Conservation (phyloP, 2,888 invertebrate genomes). For the Deladenus siricidicola region DNA sequence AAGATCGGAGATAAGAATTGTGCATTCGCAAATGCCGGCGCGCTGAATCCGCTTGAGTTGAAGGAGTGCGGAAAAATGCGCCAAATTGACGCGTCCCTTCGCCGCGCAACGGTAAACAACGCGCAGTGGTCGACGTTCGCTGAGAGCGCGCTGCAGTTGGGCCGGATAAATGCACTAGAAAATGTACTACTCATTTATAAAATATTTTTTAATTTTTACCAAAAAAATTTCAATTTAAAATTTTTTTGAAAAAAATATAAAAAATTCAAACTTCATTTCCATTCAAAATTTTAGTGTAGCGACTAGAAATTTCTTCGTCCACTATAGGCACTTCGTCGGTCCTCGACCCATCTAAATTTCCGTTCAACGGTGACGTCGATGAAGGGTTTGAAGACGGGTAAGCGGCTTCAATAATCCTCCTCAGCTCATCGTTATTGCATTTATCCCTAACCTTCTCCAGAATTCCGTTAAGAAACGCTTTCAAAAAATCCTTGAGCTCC, state of each 20-base stretch:
- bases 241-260: not conserved
- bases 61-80: constrained; percentile 25
- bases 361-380: not conserved
- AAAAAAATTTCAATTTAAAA: constrained; percentile 9
- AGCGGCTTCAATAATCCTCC: constrained; percentile 22
- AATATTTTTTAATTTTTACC: not conserved
- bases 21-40: constrained; percentile 17
- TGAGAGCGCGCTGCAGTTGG: not conserved
- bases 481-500: constrained; percentile 15
- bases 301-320: not conserved
- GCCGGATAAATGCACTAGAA: not conserved
- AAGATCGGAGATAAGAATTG: constrained; percentile 43
- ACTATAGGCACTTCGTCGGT: not conserved
- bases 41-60: constrained; percentile 18
- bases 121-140: constrained; percentile 8
- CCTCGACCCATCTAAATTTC: not conserved
- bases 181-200: not conserved
- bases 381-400: constrained; percentile 13
- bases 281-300: not conserved
- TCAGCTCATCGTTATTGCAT: constrained; percentile 19
- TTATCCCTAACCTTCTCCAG: constrained; percentile 27
- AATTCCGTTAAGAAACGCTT: constrained; percentile 38
- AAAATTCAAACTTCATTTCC: not conserved
- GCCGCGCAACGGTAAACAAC: constrained; percentile 28
- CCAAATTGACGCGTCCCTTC: constrained; percentile 30